Conservation (phyloP, 30 jellyfish, hydroid and myxozoan genomes). For the Rhopilema esculentum region DNA sequence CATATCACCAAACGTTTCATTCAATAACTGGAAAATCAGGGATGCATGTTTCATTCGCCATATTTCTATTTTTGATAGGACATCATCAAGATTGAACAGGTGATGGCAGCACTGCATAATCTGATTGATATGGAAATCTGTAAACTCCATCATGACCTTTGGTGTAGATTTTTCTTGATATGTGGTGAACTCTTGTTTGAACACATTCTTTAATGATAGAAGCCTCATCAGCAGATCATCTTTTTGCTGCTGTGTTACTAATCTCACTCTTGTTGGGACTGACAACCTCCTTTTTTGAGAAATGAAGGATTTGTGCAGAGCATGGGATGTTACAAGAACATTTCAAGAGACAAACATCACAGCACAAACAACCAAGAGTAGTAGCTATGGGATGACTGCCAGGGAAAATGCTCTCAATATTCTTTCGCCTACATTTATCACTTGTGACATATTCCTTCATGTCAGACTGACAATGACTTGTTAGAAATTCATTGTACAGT, state of each 20-base stretch:
- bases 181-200: not conserved
- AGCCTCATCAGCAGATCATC: constrained; percentile 23
- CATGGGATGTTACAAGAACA: constrained; percentile 13
- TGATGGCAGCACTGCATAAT: constrained; percentile 7
- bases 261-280: constrained; percentile 16
- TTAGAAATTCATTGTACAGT: constrained; percentile 39
- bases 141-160: constrained; percentile 35
- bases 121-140: constrained; percentile 32
- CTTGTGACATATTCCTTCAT: constrained; percentile 32
- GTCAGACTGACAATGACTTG: constrained; percentile 23
- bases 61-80: constrained; percentile 1
- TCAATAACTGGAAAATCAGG: constrained; percentile 7
- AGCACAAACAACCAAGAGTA: constrained; percentile 19
- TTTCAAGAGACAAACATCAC: constrained; percentile 29
- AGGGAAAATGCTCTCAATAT: constrained; percentile 13
- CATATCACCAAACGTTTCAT: constrained; percentile 43
- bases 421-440: constrained; percentile 24
- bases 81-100: constrained; percentile 35
- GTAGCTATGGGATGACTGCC: constrained; percentile 24
- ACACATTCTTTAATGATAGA: constrained; percentile 5
- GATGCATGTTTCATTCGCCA: constrained; percentile 53
- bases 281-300: constrained; percentile 13
- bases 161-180: not conserved
- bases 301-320: constrained; percentile 14
- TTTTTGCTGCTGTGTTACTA: constrained; percentile 29